A percentile compares a stretch with the other conserved stretches of the same genome.
Evolutionary conservation across 37 sponge, comb jelly and placozoan species (phyloP).

Genomic region (Theonella swinhoei): DNA sequence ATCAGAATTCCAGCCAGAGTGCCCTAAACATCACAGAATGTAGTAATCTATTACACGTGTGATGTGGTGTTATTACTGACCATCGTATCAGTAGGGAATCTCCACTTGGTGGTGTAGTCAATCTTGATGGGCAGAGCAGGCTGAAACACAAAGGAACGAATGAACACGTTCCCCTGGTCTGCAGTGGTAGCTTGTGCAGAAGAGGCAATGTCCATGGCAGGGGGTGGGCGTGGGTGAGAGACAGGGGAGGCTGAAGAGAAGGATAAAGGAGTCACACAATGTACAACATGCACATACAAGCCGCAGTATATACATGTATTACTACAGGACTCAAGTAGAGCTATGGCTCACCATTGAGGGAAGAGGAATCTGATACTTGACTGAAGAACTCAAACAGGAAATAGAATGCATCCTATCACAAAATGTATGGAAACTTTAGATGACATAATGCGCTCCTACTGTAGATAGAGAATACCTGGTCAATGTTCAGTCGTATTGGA

Average conservation of each 20-base stretch:
- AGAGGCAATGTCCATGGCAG: not conserved
- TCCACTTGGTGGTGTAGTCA: conserved; percentile 87
- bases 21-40: conserved; percentile 34
- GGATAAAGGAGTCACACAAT: not conserved
- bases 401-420: conserved; percentile 76
- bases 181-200: not conserved
- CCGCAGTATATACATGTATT: not conserved
- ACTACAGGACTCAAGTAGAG: too few relatives aligned
- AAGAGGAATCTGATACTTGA: conserved; percentile 35
- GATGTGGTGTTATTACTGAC: not conserved
- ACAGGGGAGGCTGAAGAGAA: too few relatives aligned
- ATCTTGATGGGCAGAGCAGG: conserved; percentile 90
- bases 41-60: not conserved
- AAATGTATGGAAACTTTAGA: not conserved
- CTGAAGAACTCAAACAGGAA: conserved; percentile 83
- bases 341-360: not conserved
- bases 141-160: conserved; percentile 82
- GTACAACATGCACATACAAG: too few relatives aligned
- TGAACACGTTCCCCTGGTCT: conserved; percentile 40
- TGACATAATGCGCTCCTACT: not conserved
- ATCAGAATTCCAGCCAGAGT: conserved; percentile 82
- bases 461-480: too few relatives aligned
- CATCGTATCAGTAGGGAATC: conserved; percentile 73
- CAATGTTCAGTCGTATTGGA: conserved; percentile 91
- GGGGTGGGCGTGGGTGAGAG: not conserved